Base-by-base conservation (phyloP, 2,797 vertebrate genomes). In the Chloroceryle amazona region DNA sequence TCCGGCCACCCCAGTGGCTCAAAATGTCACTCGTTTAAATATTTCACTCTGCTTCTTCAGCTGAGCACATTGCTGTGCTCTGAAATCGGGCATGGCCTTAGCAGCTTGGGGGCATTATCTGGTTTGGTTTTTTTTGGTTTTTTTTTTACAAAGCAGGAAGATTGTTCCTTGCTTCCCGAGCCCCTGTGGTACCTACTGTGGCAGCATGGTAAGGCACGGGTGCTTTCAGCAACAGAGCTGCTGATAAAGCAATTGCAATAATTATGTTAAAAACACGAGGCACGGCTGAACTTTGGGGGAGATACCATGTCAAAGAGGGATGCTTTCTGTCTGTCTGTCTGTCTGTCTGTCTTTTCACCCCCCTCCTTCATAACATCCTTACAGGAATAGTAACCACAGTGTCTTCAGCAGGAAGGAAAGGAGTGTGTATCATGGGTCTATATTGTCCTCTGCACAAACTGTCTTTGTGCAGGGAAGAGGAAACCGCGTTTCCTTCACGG, bases 121-220 rank as follows among this genome's bases (percentile, higher is more conserved):
- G 54, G 17, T 37, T n/a, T 68, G 13, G 37, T 39, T 44, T 44
- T 44, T 44, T 44, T 68, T 11, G 41, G 47, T 20, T 20, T 44
- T 20, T 13, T 41, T 20, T 13, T 41, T 41, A 41, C 39, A 39
- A 15, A 47, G 41, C 52, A 44, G 55, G 13, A 51, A 31, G 31
- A 7, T 46, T 26, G 5, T 63, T 20, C 23, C 31, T 57, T 29
- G n/a, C 10, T 57, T 16, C 23, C 57, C 4, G 8, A 4, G 6
- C 13, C 54, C 5, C 28, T 3, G 21, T 13, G 13, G 49, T 33
- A 4, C 6, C 2, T 57, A 25, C 26, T 37, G 52, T 21, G n/a
- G 37, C 25, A 3, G 21, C 0, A 0, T 29, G 25, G 2, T 10
- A 28, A 51, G 47, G 39, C 68, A 2, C 0, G 10, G 5, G 1